Evolutionary conservation across 1,140 invertebrate species (phyloP).

Genomic region (Trachymyrmex cornetzi): DNA sequence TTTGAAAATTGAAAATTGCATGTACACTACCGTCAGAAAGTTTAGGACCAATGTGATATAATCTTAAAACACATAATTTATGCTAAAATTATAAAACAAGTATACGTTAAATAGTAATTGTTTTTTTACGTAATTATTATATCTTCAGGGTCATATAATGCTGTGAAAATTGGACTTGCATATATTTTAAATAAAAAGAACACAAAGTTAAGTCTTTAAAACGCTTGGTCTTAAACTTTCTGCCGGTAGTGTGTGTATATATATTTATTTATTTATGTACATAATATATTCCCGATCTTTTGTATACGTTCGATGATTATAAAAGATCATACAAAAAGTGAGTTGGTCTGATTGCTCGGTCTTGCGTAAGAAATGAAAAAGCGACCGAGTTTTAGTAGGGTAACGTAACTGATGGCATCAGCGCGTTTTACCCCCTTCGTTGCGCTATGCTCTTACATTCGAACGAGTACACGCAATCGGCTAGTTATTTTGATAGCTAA

Average conservation of each 20-base stretch:
- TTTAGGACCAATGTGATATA: too few relatives aligned
- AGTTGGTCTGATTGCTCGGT: slow-evolving; percentile 32
- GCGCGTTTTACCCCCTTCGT: slow-evolving; percentile 32
- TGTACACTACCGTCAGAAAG: too few relatives aligned
- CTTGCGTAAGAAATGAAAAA: slow-evolving; percentile 59
- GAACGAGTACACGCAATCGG: slow-evolving; percentile 71
- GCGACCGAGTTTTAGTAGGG: slow-evolving; percentile 45
- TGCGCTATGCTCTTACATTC: slow-evolving; percentile 44
- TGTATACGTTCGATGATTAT: not conserved
- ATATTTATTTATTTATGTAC: not conserved
- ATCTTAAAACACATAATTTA: too few relatives aligned
- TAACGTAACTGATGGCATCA: slow-evolving; percentile 49
- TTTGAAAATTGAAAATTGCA: not conserved
- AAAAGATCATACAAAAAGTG: not conserved
- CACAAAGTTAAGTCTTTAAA: too few relatives aligned
- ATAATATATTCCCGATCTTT: slow-evolving; percentile 27
- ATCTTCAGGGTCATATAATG: too few relatives aligned
- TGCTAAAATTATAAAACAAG: too few relatives aligned
- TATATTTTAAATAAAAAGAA: too few relatives aligned
- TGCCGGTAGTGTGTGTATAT: too few relatives aligned
- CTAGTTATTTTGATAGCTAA: slow-evolving; percentile 75
- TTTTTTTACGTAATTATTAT: too few relatives aligned
- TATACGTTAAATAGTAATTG: too few relatives aligned
- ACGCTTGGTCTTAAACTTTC: too few relatives aligned
- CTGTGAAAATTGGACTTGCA: too few relatives aligned